Percentiles rank a stretch among this genome's conserved stretches.
These are phyloP conservation scores for Solea solea DNA, from an alignment of 2,113 vertebrate species.

Conservation along the genomic window DNA sequence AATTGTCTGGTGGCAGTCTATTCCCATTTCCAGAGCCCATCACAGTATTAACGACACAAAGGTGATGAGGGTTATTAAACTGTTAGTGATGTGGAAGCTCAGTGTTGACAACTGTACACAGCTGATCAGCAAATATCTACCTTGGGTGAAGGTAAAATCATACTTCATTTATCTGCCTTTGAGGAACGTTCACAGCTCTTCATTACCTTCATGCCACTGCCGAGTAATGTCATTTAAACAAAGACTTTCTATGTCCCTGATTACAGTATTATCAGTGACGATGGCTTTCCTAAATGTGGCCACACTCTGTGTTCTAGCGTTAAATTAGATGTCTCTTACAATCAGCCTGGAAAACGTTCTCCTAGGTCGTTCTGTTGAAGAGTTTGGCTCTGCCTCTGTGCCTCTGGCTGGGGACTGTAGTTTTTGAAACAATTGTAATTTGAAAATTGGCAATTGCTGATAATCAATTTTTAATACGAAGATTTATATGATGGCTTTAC, in stretches of 20 bases:
- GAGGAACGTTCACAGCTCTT: not conserved
- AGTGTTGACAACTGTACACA: conserved; percentile 35
- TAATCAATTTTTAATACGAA: not conserved
- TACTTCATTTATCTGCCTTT: conserved; percentile 7
- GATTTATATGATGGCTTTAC: not conserved
- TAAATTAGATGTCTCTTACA: conserved; percentile 43
- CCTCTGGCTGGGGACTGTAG: not conserved
- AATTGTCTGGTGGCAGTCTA: conserved; percentile 61
- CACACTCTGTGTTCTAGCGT: not conserved
- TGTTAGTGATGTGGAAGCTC: conserved; percentile 32
- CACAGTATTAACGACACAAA: conserved; percentile 51
- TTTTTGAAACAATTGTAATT: conserved; percentile 3
- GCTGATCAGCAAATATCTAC: conserved; percentile 27
- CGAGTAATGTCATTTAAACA: conserved; percentile 27
- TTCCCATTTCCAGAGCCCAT: conserved; percentile 60
- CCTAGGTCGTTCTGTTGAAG: not conserved
- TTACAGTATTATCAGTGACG: conserved; percentile 30
- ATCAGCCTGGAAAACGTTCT: conserved; percentile 24
- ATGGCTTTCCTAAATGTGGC: conserved; percentile 25
- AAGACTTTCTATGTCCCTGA: conserved; percentile 13
- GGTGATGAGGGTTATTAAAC: conserved; percentile 52
- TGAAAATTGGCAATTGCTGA: not conserved
- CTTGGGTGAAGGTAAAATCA: conserved; percentile 16
- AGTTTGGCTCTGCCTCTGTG: not conserved
- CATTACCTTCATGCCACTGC: conserved; percentile 13